phyloP scores from a whole-genome alignment of 30 jellyfish, hydroid and myxozoan species.

The Phacellophora camtschatica region DNA sequence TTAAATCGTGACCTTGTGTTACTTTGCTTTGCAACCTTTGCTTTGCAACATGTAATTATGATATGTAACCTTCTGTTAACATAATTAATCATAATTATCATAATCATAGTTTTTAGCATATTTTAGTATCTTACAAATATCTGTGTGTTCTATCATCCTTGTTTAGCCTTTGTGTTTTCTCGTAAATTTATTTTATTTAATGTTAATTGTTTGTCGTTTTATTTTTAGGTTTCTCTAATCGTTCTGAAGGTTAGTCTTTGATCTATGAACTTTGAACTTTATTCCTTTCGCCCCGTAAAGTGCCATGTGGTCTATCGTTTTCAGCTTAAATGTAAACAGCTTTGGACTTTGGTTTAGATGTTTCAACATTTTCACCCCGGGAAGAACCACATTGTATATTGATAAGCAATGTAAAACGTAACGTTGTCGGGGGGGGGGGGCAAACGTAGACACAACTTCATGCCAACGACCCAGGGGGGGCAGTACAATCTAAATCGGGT shows the following conservation, averaged over 20 bases:
- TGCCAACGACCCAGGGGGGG: too few species aligned
- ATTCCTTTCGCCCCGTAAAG: too few species aligned
- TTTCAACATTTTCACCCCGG: not conserved
- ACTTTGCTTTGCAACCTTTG: not conserved
- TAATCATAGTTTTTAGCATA: not conserved
- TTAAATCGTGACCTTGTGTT: too few species aligned
- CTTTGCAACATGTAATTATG: not conserved
- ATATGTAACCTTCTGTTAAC: not conserved
- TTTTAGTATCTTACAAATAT: too few species aligned
- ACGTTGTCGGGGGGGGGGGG: not conserved
- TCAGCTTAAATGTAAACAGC: too few species aligned
- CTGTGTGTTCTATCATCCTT: too few species aligned
- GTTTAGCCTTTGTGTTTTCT: not conserved
- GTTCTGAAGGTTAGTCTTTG: constrained; percentile 57
- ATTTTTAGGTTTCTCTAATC: constrained; percentile 44
- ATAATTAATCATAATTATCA: not conserved
- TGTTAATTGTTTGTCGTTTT: not conserved
- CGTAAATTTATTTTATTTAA: not conserved
- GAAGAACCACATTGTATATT: not conserved
- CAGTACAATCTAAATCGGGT: too few species aligned
- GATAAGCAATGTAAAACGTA: not conserved
- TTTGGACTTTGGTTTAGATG: too few species aligned
- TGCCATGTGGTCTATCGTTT: too few species aligned
- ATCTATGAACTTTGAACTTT: too few species aligned
- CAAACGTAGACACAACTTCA: too few species aligned